Percentiles rank a stretch among this genome's conserved stretches.
phyloP scores from a whole-genome alignment of 2,113 vertebrate genomes.

The Bubo scandiacus region DNA sequence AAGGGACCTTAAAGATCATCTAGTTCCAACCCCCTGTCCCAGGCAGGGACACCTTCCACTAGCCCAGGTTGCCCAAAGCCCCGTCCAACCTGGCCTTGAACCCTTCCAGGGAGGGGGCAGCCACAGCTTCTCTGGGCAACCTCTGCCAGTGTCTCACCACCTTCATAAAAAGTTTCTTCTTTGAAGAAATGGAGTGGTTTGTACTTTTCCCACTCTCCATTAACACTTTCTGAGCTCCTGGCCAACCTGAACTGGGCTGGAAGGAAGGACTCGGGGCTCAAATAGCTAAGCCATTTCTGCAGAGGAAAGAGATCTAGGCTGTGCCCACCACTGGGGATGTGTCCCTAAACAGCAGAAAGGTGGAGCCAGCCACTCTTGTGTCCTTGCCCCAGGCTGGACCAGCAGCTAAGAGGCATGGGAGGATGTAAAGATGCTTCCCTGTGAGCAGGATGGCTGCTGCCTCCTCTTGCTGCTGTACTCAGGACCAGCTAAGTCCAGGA shows the following conservation, averaged over 20 bases:
- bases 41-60: not conserved
- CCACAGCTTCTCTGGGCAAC: not conserved
- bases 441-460: not conserved
- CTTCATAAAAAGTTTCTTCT: not conserved
- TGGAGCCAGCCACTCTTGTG: no score
- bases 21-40: not conserved
- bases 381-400: not conserved
- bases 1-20: not conserved
- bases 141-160: rapidly evolving
- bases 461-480: not conserved
- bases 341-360: not conserved
- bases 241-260: not conserved
- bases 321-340: not conserved
- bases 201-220: not conserved
- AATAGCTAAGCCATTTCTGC: not conserved
- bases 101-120: not conserved
- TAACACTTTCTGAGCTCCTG: not conserved
- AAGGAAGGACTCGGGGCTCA: not conserved
- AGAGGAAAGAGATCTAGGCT: not conserved
- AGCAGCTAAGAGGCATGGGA: not conserved
- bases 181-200: no score
- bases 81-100: rapidly evolving
- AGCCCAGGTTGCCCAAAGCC: rapidly evolving
- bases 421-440: not conserved
- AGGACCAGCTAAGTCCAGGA: not conserved